Conservation (phyloP, 1,140 invertebrate species). For the Lepidurus arcticus region DNA sequence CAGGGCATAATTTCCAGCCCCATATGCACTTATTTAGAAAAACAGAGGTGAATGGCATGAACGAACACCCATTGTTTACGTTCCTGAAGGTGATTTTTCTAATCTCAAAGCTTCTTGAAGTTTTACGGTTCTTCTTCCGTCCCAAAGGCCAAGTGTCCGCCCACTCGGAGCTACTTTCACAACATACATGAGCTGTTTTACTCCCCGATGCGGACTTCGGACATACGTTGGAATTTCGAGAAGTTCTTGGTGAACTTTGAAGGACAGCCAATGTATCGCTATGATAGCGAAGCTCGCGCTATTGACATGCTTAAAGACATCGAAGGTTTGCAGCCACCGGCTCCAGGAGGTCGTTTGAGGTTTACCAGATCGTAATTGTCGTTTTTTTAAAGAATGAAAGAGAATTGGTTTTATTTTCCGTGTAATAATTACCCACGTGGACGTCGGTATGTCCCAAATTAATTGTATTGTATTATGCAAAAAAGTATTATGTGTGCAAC, state of each 20-base stretch:
- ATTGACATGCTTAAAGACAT: conserved; percentile 40
- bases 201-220: conserved; percentile 44
- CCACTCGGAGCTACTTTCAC: conserved; percentile 42
- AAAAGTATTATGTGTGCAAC: neutral
- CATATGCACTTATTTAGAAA: conserved; percentile 51
- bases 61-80: conserved; percentile 51
- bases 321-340: conserved; percentile 34
- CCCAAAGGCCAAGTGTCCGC: conserved; percentile 40
- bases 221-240: conserved; percentile 58
- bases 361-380: neutral
- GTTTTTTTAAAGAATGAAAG: neutral
- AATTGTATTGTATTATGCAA: neutral
- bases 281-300: conserved; percentile 44
- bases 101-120: neutral
- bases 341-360: neutral
- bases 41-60: conserved; percentile 54
- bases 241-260: conserved; percentile 51
- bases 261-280: conserved; percentile 50
- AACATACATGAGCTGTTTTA: conserved; percentile 45
- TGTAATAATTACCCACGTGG: neutral
- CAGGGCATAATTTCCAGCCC: conserved; percentile 51
- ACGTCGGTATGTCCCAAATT: neutral
- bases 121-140: conserved; percentile 15
- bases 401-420: neutral
- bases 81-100: conserved; percentile 48